Evolutionary conservation across 2,113 vertebrate species (phyloP).

Genomic region (Australoheros scitulus): DNA sequence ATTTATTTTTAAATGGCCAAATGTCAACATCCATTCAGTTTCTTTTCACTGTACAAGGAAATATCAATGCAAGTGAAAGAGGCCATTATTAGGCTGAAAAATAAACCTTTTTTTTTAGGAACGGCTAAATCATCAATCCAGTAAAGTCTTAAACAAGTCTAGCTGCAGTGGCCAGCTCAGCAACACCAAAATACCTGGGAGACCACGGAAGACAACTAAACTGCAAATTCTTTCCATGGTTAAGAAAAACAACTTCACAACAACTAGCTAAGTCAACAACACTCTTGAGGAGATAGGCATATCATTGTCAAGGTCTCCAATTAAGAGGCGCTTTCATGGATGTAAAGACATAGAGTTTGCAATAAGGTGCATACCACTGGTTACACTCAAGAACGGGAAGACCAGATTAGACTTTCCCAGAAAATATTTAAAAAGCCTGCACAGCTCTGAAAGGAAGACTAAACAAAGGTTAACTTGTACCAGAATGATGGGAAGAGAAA

Average conservation of each 20-base stretch:
- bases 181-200: no score
- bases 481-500: no score
- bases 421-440: no score
- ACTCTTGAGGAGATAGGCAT: background rate
- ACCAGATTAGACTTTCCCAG: no score
- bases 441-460: no score
- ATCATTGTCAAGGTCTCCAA: background rate
- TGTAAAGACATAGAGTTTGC: no score
- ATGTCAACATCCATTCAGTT: background rate
- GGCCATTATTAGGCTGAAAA: background rate
- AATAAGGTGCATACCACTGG: no score
- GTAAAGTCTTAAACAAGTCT: background rate
- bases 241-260: background rate
- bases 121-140: background rate
- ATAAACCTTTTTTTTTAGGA: background rate
- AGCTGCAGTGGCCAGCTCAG: no score
- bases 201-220: no score
- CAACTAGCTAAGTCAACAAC: background rate
- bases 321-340: background rate
- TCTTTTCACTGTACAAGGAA: background rate
- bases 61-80: background rate
- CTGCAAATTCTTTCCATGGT: background rate
- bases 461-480: background rate
- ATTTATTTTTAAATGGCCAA: slow-evolving; percentile 1
- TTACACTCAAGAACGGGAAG: no score